Percentiles rank a stretch among this genome's conserved stretches.
Evolutionary conservation across 2,113 vertebrate species (phyloP).

Genomic region (Gobius niger): DNA sequence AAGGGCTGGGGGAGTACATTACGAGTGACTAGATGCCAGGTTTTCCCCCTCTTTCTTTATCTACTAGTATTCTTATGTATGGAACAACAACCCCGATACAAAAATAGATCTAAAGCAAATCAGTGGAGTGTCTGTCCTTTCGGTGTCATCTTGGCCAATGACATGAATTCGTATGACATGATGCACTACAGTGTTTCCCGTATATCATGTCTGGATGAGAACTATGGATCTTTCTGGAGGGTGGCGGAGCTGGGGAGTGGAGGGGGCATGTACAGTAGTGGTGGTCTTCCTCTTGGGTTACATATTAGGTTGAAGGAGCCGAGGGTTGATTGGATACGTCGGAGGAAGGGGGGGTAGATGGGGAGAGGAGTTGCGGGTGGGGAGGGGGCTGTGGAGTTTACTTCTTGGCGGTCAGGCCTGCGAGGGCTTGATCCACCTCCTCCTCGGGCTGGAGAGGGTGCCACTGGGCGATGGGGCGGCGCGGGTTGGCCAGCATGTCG

Average conservation of each 20-base stretch:
- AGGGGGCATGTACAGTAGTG: constrained; percentile 31
- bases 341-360: neutral
- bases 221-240: constrained; percentile 58
- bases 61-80: constrained; percentile 61
- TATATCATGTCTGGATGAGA: constrained; percentile 57
- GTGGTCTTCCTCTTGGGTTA: constrained; percentile 51
- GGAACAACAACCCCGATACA: constrained; percentile 73
- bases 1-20: constrained; percentile 58
- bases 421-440: constrained; percentile 87
- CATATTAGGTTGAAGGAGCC: constrained; percentile 53
- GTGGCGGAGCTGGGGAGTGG: constrained; percentile 30
- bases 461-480: constrained; percentile 97
- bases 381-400: constrained; percentile 67
- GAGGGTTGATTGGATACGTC: constrained; percentile 37
- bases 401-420: constrained; percentile 90
- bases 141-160: constrained; percentile 62
- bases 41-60: constrained; percentile 49
- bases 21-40: constrained; percentile 56
- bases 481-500: constrained; percentile 96
- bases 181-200: constrained; percentile 34
- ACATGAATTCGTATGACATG: constrained; percentile 57
- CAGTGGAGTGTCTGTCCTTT: constrained; percentile 70
- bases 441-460: constrained; percentile 97
- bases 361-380: constrained; percentile 23
- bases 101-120: constrained; percentile 79